Percentiles rank a stretch among this genome's conserved stretches.
Conservation (phyloP, 1,140 invertebrate species). For the Brachionus plicatilis region DNA sequence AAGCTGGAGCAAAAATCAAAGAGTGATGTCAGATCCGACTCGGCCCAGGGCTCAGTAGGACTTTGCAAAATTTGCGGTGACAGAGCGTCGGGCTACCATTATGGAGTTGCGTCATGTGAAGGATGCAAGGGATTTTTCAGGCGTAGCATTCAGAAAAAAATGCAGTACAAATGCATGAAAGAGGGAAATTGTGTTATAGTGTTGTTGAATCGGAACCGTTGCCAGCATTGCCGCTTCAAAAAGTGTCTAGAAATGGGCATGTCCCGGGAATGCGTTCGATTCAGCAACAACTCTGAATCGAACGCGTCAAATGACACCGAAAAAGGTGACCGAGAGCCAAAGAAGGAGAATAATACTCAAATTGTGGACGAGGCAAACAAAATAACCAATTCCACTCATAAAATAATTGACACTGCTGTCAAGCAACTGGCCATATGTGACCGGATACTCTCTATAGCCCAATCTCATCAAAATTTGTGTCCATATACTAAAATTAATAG, state of each 20-base stretch:
- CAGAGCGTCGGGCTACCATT: constrained; percentile 55
- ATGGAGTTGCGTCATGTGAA: constrained; percentile 55
- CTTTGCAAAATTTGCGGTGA: constrained; percentile 56
- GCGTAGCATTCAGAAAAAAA: constrained; percentile 55
- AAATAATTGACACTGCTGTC: constrained; percentile 8
- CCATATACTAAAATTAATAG: constrained; percentile 12
- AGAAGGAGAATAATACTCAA: not conserved
- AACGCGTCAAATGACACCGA: not conserved
- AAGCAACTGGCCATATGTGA: constrained; percentile 22
- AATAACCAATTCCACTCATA: constrained; percentile 13
- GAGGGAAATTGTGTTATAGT: constrained; percentile 53
- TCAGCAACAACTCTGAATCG: constrained; percentile 44
- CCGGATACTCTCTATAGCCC: not conserved
- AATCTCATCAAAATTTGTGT: constrained; percentile 25
- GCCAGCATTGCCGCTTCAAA: constrained; percentile 56
- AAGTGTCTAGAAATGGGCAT: constrained; percentile 48
- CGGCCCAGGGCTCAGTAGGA: not conserved
- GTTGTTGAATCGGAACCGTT: constrained; percentile 52
- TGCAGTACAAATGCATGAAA: constrained; percentile 56
- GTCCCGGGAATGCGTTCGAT: constrained; percentile 49
- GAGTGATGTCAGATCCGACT: not conserved
- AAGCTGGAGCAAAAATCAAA: not conserved
- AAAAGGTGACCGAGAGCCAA: not conserved
- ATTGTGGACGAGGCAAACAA: not conserved
- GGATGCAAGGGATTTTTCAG: constrained; percentile 57